These are phyloP conservation scores for Cantharis flavilabris DNA, from an alignment of 2,888 invertebrate genomes.

Conservation along the genomic window DNA sequence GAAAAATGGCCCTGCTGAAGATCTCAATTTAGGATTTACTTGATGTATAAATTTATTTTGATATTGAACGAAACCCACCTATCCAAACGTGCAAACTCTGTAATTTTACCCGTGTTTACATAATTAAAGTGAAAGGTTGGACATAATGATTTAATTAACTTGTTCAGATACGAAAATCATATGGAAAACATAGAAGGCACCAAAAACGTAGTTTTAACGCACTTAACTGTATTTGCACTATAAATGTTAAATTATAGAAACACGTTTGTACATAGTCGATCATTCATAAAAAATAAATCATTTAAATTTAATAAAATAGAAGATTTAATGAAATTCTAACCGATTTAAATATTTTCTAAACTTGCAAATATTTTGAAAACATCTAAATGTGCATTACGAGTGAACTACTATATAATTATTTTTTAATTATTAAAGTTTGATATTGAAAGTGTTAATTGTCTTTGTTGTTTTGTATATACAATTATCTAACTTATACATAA, in stretches of 20 bases:
- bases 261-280: background rate
- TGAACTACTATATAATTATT: background rate
- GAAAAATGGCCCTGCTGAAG: too few relatives aligned
- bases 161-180: background rate
- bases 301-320: background rate
- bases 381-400: background rate
- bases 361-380: background rate
- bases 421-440: background rate
- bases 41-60: background rate
- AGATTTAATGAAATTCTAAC: background rate
- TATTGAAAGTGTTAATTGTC: constrained; percentile 6
- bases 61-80: background rate
- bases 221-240: background rate
- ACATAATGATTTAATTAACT: background rate
- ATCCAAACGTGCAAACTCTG: background rate
- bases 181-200: constrained; percentile 1
- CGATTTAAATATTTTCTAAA: background rate
- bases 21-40: too few relatives aligned
- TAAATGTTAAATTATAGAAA: background rate
- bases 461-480: constrained; percentile 1
- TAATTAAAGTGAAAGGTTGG: background rate
- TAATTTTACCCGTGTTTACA: background rate
- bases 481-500: background rate
- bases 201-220: background rate
- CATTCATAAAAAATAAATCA: background rate